A percentile compares a stretch with the other conserved stretches of the same genome.
Evolutionary conservation across 2,113 vertebrate species (phyloP).

Genomic region (Xiphorhynchus elegans): DNA sequence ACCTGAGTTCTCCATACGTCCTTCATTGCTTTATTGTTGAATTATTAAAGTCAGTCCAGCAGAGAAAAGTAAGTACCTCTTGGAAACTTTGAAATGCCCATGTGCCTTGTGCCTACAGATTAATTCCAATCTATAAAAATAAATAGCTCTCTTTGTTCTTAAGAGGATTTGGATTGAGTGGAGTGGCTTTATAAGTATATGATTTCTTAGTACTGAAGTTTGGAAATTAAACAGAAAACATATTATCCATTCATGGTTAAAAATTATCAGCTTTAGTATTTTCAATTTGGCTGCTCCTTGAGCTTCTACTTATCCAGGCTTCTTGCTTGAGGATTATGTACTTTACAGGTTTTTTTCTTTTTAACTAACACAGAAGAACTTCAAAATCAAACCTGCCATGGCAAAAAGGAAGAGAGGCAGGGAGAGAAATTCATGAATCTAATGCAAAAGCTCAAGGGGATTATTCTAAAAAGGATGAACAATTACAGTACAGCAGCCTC

Average conservation of each 20-base stretch:
- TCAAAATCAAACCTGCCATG: background rate
- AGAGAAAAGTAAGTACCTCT: background rate
- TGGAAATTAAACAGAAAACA: background rate
- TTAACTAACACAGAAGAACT: background rate
- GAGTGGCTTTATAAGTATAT: conserved; percentile 37
- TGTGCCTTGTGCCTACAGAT: conserved; percentile 4
- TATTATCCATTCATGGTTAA: background rate
- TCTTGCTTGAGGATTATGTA: background rate
- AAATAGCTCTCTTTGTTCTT: conserved; percentile 47
- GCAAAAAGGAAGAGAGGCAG: background rate
- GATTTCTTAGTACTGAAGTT: conserved; percentile 10
- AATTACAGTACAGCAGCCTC: background rate
- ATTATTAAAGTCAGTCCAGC: background rate
- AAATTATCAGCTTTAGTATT: background rate
- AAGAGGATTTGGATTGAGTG: conserved; percentile 48
- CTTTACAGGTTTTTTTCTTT: background rate
- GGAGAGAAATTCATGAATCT: background rate
- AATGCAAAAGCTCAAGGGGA: background rate
- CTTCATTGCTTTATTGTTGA: background rate
- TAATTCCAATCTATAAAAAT: conserved; percentile 37
- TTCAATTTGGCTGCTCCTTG: background rate
- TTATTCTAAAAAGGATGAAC: background rate
- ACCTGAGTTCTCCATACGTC: background rate
- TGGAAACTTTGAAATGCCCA: background rate
- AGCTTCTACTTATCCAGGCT: background rate